These are phyloP conservation scores for Dicerorhinus sumatrensis DNA, from an alignment of 2,113 vertebrate species.

Conservation along the genomic window DNA sequence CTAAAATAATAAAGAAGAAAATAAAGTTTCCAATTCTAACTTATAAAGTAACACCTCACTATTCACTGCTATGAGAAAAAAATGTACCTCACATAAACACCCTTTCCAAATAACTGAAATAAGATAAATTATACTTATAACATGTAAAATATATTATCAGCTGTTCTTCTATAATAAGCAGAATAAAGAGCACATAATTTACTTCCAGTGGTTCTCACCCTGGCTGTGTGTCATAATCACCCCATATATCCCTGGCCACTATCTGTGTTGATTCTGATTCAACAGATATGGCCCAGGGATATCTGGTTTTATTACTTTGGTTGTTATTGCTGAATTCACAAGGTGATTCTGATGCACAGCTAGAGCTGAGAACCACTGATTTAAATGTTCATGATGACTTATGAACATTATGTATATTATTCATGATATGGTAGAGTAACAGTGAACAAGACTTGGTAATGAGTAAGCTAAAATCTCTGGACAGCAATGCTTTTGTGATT, in stretches of 20 bases:
- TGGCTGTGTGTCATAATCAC: not conserved
- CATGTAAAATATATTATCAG: conserved; percentile 35
- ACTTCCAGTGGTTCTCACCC: conserved; percentile 7
- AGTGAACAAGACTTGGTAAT: not conserved
- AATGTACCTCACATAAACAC: not conserved
- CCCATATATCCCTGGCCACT: not conserved
- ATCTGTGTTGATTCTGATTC: not conserved
- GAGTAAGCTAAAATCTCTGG: not conserved
- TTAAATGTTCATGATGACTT: conserved; percentile 36
- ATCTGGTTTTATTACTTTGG: conserved; percentile 38
- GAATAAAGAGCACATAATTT: not conserved
- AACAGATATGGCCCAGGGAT: not conserved
- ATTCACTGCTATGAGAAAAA: not conserved
- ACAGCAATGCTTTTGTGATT: not conserved
- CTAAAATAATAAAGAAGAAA: conserved; percentile 80
- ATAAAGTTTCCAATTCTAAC: conserved; percentile 55
- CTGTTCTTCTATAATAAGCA: not conserved
- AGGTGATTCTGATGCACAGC: conserved; percentile 11
- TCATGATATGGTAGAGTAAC: not conserved
- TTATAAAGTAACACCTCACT: conserved; percentile 5
- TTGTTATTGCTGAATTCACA: conserved; percentile 38
- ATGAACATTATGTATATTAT: not conserved
- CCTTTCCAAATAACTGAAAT: conserved; percentile 52
- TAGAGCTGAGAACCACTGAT: not conserved
- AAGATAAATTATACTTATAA: conserved; percentile 18